phyloP scores from a whole-genome alignment of 1,140 invertebrate genomes.

The Hylaeus anthracinus region DNA sequence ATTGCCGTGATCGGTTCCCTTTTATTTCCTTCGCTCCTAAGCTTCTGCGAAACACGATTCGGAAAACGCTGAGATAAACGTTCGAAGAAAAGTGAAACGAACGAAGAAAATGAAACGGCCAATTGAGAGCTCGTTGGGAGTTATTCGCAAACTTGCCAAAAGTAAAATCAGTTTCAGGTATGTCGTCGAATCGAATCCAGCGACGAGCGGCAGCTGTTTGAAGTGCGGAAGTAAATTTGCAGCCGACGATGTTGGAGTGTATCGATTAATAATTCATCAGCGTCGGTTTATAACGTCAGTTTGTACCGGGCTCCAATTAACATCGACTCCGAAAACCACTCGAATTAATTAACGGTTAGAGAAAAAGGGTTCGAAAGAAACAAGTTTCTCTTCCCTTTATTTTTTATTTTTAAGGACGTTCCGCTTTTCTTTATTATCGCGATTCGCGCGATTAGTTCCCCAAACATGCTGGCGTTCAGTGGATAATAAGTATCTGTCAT shows the following conservation, averaged over 20 bases:
- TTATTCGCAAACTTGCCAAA: too few relatives aligned
- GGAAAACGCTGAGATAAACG: too few relatives aligned
- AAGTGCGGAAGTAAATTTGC: constrained; percentile 8
- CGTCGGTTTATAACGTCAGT: constrained; percentile 1
- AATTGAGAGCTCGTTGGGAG: too few relatives aligned
- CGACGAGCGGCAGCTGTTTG: background rate
- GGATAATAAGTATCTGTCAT: constrained; percentile 7
- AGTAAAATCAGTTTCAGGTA: too few relatives aligned
- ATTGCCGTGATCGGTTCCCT: too few relatives aligned
- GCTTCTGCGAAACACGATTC: too few relatives aligned
- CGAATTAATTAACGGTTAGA: background rate
- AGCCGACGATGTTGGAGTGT: constrained; percentile 5
- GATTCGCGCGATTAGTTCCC: background rate
- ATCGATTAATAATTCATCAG: constrained; percentile 17
- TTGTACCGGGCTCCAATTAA: background rate
- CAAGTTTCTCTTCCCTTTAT: background rate
- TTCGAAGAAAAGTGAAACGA: too few relatives aligned
- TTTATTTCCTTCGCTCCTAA: too few relatives aligned
- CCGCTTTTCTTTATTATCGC: background rate
- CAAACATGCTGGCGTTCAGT: background rate
- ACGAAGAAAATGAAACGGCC: too few relatives aligned
- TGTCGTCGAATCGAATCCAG: background rate
- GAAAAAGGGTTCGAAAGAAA: background rate
- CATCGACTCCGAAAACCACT: background rate
- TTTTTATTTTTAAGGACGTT: background rate